These are phyloP conservation scores for Corticium candelabrum DNA, from an alignment of 37 sponge, comb jelly and placozoan genomes.

Conservation along the genomic window DNA sequence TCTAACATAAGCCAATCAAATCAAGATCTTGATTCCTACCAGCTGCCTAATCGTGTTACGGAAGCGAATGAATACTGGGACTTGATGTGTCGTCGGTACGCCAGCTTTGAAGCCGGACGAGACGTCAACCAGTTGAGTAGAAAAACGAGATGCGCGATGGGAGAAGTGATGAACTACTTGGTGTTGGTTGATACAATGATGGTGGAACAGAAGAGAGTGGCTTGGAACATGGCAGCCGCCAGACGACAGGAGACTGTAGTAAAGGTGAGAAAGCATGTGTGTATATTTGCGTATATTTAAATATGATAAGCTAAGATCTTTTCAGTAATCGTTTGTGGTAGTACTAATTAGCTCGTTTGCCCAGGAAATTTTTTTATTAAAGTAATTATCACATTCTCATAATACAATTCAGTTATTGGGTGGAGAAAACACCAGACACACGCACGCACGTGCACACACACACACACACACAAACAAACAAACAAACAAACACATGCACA, in stretches of 20 bases:
- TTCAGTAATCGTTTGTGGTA: too few relatives aligned
- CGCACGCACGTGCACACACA: too few relatives aligned
- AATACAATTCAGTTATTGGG: too few relatives aligned
- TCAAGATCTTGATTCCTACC: background rate
- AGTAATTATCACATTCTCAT: too few relatives aligned
- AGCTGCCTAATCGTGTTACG: background rate
- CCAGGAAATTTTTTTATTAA: too few relatives aligned
- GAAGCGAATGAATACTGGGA: background rate
- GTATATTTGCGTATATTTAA: background rate
- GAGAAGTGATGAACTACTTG: background rate
- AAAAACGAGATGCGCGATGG: background rate
- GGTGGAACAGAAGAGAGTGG: background rate
- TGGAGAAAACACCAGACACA: too few relatives aligned
- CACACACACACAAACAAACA: too few relatives aligned
- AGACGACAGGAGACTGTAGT: background rate
- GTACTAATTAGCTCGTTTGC: too few relatives aligned
- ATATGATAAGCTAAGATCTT: too few relatives aligned
- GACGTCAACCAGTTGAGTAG: too few relatives aligned
- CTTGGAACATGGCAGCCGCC: background rate
- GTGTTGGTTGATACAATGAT: background rate
- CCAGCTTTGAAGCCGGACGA: background rate
- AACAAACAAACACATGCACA: too few relatives aligned
- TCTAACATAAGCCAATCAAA: background rate
- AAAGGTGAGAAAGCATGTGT: background rate
- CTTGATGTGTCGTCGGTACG: background rate